Evolutionary conservation across 2,797 vertebrate species (phyloP), one percentile per base, ranked within the genome.

Genomic region (Synaphobranchus kaupii): DNA sequence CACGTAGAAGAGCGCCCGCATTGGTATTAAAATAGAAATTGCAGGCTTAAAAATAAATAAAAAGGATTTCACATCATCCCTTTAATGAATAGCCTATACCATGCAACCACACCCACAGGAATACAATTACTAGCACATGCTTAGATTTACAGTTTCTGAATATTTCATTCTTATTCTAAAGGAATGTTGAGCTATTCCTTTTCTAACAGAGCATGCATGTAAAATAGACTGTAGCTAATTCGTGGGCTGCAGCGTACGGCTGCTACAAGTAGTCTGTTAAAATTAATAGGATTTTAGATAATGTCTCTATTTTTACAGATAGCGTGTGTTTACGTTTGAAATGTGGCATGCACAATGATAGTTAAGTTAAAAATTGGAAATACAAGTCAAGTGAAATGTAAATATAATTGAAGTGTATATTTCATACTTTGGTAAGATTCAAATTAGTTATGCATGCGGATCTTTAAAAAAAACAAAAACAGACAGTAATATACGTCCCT

Each of bases 1-100:
- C 80, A 87, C 73, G 39, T 76, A 86, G 66, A 83, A 83, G 73
- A 83, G 58, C 84, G 88, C 78, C 68, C 52, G 71, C 84, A 50
- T 83, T 44, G 25, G 34, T 58, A 44, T 85, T 87, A 25, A 17
- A 85, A 84, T 84, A 48, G 71, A 85, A 63, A 56, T 84, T 12
- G n/a, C 81, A 28, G 48, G 85, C 85, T 63, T 39, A 25, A 25
- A n/a, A 20, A 6, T 56, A 28, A 50, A 84, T 44, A 31, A 44
- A 63, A 25, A 28, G 44, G 44, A 20, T 76, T 76, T 20, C 39
- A 44, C 73, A 76, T 76, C 31, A 44, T 4, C 20, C 73, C 4
- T 44, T 44, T 39, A 76, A 76, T 76, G 73, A 22, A 44, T 34
- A 39, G 39, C 39, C 39, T 39, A 44, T 44, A 76, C 73, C 15